Evolutionary conservation across 2,888 invertebrate genomes (phyloP).

Genomic region (Cosmia pyralina): DNA sequence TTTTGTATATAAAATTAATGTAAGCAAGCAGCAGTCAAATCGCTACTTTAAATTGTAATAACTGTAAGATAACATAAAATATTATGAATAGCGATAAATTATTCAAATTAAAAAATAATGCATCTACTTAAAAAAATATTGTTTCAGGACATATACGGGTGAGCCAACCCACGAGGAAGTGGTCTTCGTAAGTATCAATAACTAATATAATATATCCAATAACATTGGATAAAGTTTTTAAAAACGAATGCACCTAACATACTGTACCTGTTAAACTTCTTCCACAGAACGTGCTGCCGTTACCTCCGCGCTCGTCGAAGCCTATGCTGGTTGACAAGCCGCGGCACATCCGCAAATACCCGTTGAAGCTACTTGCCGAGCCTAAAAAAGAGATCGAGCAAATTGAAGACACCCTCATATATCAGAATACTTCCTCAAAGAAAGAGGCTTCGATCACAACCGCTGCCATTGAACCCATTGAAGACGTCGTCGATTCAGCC

Average conservation of each 20-base stretch:
- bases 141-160: conserved; percentile 9
- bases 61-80: not conserved
- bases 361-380: conserved; percentile 72
- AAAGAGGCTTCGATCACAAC: conserved; percentile 23
- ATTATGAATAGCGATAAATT: not conserved
- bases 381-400: conserved; percentile 13
- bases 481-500: conserved; percentile 69
- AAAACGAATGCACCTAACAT: not conserved
- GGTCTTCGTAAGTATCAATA: conserved; percentile 22
- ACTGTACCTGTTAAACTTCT: conserved; percentile 31
- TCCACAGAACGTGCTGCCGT: conserved; percentile 75
- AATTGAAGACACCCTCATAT: conserved; percentile 66
- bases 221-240: not conserved
- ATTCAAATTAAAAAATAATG: not conserved
- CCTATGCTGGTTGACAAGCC: conserved; percentile 82
- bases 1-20: not conserved
- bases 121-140: not conserved
- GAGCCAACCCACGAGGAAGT: not conserved
- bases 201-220: not conserved
- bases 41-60: not conserved
- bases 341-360: conserved; percentile 82
- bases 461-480: conserved; percentile 63
- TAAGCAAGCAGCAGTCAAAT: too few species aligned
- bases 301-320: conserved; percentile 81
- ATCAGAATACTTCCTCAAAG: conserved; percentile 77